Conservation (phyloP, 2,797 vertebrate genomes). For the Enteromius unitaeniatus region DNA sequence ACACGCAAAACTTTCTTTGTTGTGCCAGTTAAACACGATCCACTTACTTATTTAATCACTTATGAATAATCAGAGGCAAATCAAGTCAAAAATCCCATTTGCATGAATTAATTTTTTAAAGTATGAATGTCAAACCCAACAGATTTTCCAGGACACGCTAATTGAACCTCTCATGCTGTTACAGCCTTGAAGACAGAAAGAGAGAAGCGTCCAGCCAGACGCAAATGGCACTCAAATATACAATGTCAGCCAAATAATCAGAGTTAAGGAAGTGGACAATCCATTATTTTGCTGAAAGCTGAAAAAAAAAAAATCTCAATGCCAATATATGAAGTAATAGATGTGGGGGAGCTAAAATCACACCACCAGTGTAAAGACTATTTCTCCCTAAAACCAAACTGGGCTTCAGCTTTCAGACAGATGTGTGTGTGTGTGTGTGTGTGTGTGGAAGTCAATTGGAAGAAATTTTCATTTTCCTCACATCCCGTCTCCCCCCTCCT, state of each 20-base stretch:
- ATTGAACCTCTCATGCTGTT: conserved; percentile 11
- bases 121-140: conserved; percentile 15
- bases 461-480: conserved; percentile 52
- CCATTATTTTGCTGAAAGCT: not conserved
- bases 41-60: not conserved
- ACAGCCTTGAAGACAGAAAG: conserved; percentile 9
- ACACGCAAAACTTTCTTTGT: not conserved
- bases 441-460: conserved; percentile 1
- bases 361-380: not conserved
- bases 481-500: conserved; percentile 20
- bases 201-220: not conserved
- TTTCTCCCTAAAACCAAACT: not conserved
- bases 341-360: not conserved
- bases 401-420: not conserved
- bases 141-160: not conserved
- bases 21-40: not conserved
- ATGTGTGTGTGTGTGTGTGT: not conserved
- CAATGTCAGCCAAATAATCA: not conserved
- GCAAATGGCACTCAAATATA: not conserved
- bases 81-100: not conserved
- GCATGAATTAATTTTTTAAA: not conserved
- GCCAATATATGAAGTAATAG: not conserved
- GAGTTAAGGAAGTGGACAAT: not conserved
- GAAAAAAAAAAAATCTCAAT: conserved; percentile 2
- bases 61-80: not conserved